Base-by-base conservation (phyloP, 2,797 vertebrate species). In the Limosa lapponica region DNA sequence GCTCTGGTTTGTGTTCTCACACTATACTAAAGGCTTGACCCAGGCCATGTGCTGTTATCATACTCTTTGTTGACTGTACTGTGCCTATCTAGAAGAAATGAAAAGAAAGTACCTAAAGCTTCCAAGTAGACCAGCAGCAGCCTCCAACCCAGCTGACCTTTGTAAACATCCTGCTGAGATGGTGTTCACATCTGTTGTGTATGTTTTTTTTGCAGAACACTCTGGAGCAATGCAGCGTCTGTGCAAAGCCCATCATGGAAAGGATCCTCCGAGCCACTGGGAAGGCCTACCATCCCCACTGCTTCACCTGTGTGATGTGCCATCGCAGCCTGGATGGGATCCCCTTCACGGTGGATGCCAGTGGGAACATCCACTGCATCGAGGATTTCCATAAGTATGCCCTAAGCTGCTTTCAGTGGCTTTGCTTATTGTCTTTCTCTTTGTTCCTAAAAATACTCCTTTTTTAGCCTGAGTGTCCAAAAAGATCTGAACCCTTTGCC, bases 321-420 rank as follows among this genome's bases (percentile, higher is more conserved):
- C 98, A 98, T 82, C 99, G 99, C 96, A 99, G 99, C 97, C 98
- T 99, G 98, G 99, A 99, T 17, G 99, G 99, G 32, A 98, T 99
- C 93, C 99, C 99, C 1, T 99, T 99, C 98, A 99, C 99, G 0
- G 99, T 99, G 95, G 99, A 99, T 9, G 99, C 99, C 0, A 98
- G 98, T 32, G 99, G 99, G 87, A 99, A 99, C 97, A 99, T 99
- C 97, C 99, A 99, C 98, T 99, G 99, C 99, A 99, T 99, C 13
- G 99, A 99, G 97, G 99, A 99, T 98, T 99, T 99, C 96, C 99
- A 99, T 98, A 99, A 99, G 99, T 99, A 98, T 12, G 98, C 14
- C 75, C 65, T 57, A 58, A 85, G 27, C 81, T 52, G 23, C 41
- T 74, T 7, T 36, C 49, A 46, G 30, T 78, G 51, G 25, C 59